phyloP scores from a whole-genome alignment of 2,797 vertebrate genomes.

The Scomberomorus guttatus region DNA sequence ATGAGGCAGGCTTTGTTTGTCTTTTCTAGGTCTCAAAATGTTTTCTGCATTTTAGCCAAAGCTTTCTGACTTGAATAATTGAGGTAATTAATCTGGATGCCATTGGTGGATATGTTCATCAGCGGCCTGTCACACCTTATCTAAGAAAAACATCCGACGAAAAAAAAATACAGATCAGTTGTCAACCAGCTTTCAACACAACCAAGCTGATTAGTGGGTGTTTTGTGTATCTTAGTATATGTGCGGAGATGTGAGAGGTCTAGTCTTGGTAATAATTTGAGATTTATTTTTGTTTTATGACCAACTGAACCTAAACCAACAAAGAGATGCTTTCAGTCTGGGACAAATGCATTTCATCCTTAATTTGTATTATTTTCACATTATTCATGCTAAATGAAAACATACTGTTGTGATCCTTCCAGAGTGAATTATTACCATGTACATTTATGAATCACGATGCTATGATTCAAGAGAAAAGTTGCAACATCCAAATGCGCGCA shows the following conservation, averaged over 20 bases:
- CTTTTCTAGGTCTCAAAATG: slow-evolving; percentile 9
- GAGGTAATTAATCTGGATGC: slow-evolving; percentile 14
- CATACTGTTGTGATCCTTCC: neutral
- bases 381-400: neutral
- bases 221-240: slow-evolving; percentile 6
- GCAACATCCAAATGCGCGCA: neutral
- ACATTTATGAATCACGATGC: neutral
- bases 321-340: neutral
- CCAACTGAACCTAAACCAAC: neutral
- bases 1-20: neutral
- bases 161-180: slow-evolving; percentile 20
- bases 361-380: neutral
- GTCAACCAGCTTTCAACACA: slow-evolving; percentile 34
- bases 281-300: neutral
- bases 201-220: slow-evolving; percentile 7
- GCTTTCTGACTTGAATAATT: neutral
- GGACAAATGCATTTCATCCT: neutral
- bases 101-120: slow-evolving; percentile 22
- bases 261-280: neutral
- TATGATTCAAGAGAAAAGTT: neutral
- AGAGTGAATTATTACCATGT: neutral
- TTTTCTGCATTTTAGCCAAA: slow-evolving; percentile 31
- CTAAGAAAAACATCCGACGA: slow-evolving; percentile 38
- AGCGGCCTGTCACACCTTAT: slow-evolving; percentile 21
- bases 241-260: neutral